Base-by-base conservation (phyloP, 2,797 vertebrate genomes). In the Chloroceryle amazona region DNA sequence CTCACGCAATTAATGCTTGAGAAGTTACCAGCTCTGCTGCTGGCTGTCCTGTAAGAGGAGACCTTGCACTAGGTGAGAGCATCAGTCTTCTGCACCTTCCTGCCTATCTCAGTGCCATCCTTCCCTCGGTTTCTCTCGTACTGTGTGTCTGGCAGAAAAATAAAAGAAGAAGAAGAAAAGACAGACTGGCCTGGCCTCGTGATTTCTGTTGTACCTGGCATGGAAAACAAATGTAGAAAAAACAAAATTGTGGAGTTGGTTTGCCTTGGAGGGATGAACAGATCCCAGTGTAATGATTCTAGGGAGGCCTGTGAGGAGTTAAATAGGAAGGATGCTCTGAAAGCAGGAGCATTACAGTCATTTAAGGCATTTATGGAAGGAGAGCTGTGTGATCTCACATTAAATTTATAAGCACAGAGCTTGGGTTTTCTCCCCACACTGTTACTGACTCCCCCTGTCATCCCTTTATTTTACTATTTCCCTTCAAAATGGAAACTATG, bases 151-250 rank as follows among this genome's bases (percentile, higher is more conserved):
- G 83, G 67, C 60, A 76, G 89, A 62, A 57, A 74, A 90, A 94
- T 95, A 94, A 94, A 93, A 52, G 21, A 31, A 80, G 79, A 49
- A 57, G 73, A 49, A 78, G 55, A 49, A 72, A 79, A 71, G 61
- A 67, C 47, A 87, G 29, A 22, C 29, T 33, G 51, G 41, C 74
- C 79, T 33, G 42, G 71, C 70, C 62, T 92, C 5, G 0, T 92
- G 82, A 31, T 81, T 92, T 85, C 47, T 74, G 0, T 37, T 35
- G 1, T 10, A 9, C 9, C 20, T 13, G 6, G 33, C 13, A 0
- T 2, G 3, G 66, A 37, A 52, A 81, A 52, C 35, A 31, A 60
- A 33, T 6, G 31, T 16, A 29, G 55, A 5, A 63, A 63, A 21
- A 75, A 25, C 7, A 10, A 26, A 70, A 28, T 1, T 6, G 84